Percentiles rank a stretch among this genome's conserved stretches.
Conservation (phyloP, 2,888 invertebrate genomes). For the Schizaphis graminum region DNA sequence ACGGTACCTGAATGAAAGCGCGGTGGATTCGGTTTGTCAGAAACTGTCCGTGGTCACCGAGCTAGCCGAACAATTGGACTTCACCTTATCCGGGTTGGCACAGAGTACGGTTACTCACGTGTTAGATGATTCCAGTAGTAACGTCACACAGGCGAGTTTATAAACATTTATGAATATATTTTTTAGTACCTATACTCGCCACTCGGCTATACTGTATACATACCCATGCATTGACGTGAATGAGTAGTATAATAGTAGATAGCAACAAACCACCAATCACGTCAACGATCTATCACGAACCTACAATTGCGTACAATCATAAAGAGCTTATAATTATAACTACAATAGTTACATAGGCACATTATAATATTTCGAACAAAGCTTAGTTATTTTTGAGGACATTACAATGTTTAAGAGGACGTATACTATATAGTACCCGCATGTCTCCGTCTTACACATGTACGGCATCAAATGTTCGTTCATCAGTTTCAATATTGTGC, state of each 20-base stretch:
- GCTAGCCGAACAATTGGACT: conserved; percentile 79
- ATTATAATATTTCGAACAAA: neutral
- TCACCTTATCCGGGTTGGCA: conserved; percentile 71
- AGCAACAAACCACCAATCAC: neutral
- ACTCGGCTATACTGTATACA: neutral
- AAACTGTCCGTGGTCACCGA: conserved; percentile 77
- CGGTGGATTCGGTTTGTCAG: conserved; percentile 79
- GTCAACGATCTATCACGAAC: neutral
- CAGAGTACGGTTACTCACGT: conserved; percentile 47
- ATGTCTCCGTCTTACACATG: no score
- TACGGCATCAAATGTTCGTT: no score
- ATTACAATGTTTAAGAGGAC: neutral
- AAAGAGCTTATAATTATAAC: neutral
- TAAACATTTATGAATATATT: neutral
- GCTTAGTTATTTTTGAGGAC: neutral
- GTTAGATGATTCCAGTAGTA: conserved; percentile 33
- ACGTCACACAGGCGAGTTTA: conserved; percentile 33
- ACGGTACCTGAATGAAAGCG: conserved; percentile 70
- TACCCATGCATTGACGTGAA: neutral
- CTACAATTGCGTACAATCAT: neutral
- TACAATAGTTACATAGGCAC: no score
- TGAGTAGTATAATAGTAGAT: neutral
- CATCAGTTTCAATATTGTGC: no score
- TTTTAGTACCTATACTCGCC: no score
- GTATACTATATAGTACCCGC: no score